These are phyloP conservation scores for Minunthozetes semirufus DNA, from an alignment of 2,888 invertebrate species.

Conservation along the genomic window DNA sequence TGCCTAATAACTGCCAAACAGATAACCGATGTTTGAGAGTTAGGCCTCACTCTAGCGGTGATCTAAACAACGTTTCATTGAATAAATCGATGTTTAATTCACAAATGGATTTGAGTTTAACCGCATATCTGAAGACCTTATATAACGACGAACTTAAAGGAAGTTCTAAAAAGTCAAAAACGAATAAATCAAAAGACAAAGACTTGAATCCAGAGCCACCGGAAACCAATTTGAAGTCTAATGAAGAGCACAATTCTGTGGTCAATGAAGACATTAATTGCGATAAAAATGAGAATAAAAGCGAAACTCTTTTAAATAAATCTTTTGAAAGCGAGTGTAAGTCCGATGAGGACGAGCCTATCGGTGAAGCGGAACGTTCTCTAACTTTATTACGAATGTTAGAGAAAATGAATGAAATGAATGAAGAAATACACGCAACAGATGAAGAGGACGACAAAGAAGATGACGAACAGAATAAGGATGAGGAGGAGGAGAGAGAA, in stretches of 20 bases:
- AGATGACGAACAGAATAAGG: background rate
- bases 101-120: conserved; percentile 38
- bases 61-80: conserved; percentile 9
- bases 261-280: background rate
- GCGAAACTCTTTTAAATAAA: background rate
- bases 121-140: conserved; percentile 36
- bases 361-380: conserved; percentile 35
- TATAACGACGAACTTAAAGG: conserved; percentile 30
- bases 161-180: conserved; percentile 12
- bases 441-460: conserved; percentile 20
- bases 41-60: conserved; percentile 3
- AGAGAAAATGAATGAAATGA: conserved; percentile 26
- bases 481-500: background rate
- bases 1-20: background rate
- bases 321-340: background rate
- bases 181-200: background rate
- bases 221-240: background rate
- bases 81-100: conserved; percentile 25
- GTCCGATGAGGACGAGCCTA: conserved; percentile 35
- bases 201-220: background rate
- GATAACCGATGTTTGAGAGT: background rate
- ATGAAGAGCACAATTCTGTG: conserved; percentile 1
- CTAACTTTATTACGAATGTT: conserved; percentile 37
- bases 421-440: conserved; percentile 5
- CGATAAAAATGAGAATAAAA: conserved; percentile 3